Evolutionary conservation across 2,797 vertebrate species (phyloP).

Genomic region (Bovichtus variegatus): DNA sequence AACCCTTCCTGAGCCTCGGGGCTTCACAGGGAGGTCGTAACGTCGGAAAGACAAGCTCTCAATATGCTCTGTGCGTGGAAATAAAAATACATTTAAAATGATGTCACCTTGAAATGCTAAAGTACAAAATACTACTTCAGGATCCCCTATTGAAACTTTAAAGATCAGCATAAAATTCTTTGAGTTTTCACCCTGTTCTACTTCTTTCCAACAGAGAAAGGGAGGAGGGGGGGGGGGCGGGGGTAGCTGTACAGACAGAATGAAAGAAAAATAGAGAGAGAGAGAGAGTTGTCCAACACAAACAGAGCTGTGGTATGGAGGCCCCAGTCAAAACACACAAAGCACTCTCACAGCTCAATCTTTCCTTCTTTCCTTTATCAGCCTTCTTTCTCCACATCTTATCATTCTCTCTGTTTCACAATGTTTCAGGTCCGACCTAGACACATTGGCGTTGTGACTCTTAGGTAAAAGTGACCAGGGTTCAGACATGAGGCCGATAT

Average conservation of each 20-base stretch:
- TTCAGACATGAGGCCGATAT: not conserved
- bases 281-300: constrained; percentile 61
- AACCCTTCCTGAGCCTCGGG: too few species aligned
- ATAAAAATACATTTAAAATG: not conserved
- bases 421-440: not conserved
- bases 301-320: constrained; percentile 66
- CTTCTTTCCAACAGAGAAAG: constrained; percentile 12
- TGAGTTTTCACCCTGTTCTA: not conserved
- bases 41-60: too few species aligned
- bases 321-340: constrained; percentile 62
- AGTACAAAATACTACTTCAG: not conserved
- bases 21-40: too few species aligned
- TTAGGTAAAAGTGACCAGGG: not conserved
- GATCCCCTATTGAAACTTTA: not conserved
- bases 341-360: constrained; percentile 34
- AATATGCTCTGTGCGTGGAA: too few species aligned
- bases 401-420: not conserved
- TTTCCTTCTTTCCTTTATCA: constrained; percentile 24
- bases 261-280: constrained; percentile 49
- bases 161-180: constrained; percentile 9
- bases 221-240: constrained; percentile 24
- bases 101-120: not conserved
- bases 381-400: not conserved
- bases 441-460: not conserved
- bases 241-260: constrained; percentile 41